These are phyloP conservation scores for Ericerus pela DNA, from an alignment of 1,140 invertebrate genomes.

Conservation along the genomic window DNA sequence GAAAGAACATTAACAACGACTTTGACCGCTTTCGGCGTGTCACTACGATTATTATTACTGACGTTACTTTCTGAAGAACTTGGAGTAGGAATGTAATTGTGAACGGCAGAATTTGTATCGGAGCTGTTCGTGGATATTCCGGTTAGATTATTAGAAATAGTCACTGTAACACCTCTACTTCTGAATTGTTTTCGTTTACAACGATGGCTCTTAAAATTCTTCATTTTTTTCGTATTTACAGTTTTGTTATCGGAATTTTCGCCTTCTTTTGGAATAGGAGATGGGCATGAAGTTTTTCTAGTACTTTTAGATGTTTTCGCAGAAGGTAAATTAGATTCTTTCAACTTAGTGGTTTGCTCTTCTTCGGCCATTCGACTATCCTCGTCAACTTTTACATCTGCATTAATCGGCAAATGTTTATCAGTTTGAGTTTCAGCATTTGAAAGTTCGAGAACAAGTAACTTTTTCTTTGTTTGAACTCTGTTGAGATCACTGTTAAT, in stretches of 20 bases:
- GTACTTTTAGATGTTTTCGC: neutral
- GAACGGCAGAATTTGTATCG: neutral
- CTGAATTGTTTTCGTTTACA: neutral
- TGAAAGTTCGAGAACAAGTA: neutral
- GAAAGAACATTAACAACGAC: neutral
- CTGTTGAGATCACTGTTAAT: neutral
- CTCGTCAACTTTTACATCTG: too few relatives aligned
- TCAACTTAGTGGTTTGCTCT: neutral
- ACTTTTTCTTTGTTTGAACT: neutral
- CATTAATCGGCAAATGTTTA: too few relatives aligned
- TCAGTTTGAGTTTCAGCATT: neutral
- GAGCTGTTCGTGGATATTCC: neutral
- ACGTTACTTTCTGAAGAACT: neutral
- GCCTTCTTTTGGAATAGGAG: neutral
- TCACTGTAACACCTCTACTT: neutral
- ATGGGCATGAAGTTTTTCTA: neutral
- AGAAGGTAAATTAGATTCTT: neutral
- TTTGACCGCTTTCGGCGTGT: neutral
- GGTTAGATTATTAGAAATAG: neutral
- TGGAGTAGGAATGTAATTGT: neutral
- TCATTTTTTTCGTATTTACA: neutral
- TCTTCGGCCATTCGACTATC: too few relatives aligned
- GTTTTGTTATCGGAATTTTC: neutral
- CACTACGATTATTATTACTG: neutral
- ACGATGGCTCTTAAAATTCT: neutral